These are phyloP conservation scores for Sipha maydis DNA, from an alignment of 2,888 invertebrate species.

Conservation along the genomic window DNA sequence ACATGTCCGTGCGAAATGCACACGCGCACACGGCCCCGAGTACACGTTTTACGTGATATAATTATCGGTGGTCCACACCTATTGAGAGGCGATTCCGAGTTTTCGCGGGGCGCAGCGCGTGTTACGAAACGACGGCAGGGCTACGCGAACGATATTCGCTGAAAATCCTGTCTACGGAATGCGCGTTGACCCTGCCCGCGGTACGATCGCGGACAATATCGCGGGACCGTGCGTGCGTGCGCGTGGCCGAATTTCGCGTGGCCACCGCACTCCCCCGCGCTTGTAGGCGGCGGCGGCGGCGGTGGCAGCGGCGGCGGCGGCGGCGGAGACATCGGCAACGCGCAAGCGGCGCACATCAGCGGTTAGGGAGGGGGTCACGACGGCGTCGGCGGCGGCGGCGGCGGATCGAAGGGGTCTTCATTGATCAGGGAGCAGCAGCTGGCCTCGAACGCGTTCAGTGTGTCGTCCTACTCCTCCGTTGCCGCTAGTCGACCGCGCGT, in stretches of 20 bases:
- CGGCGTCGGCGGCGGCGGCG: slow-evolving; percentile 5
- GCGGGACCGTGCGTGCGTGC: neutral
- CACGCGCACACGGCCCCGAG: too few species aligned
- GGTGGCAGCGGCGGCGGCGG: neutral
- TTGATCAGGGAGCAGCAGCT: slow-evolving; percentile 62
- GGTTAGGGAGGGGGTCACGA: neutral
- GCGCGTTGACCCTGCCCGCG: too few species aligned
- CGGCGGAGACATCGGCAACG: slow-evolving; percentile 21
- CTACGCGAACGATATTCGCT: too few species aligned
- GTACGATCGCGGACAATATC: neutral
- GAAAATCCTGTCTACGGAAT: too few species aligned
- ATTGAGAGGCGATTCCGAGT: too few species aligned
- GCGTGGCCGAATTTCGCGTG: slow-evolving; percentile 10
- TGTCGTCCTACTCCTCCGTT: slow-evolving; percentile 34
- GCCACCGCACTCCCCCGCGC: neutral
- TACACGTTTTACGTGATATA: too few species aligned
- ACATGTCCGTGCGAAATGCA: too few species aligned
- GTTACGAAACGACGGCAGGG: too few species aligned
- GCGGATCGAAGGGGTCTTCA: slow-evolving; percentile 58
- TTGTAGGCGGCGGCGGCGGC: neutral
- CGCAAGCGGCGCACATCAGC: slow-evolving; percentile 23
- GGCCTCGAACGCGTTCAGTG: slow-evolving; percentile 58
- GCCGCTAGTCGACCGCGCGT: too few species aligned
- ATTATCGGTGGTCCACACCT: too few species aligned
- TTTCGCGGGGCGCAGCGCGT: too few species aligned